Conservation (phyloP, 2,888 invertebrate genomes). For the Drosophila kanekoi region DNA sequence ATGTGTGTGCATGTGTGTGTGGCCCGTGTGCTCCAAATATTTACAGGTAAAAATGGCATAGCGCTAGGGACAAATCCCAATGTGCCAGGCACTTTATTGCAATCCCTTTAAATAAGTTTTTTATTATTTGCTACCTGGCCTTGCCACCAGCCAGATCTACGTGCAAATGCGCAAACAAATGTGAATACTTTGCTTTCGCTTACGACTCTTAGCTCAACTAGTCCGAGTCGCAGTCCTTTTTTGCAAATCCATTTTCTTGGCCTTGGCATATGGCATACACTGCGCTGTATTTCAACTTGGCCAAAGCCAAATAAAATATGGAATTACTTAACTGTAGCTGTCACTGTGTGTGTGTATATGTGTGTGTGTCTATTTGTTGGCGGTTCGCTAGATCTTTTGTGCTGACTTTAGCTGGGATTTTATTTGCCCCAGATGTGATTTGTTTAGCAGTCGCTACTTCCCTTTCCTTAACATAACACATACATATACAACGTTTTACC, state of each 20-base stretch:
- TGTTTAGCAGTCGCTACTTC: slow-evolving; percentile 57
- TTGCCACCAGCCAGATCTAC: slow-evolving; percentile 32
- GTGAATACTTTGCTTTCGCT: slow-evolving; percentile 33
- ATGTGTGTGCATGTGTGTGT: slow-evolving; percentile 16
- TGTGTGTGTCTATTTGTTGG: slow-evolving; percentile 65
- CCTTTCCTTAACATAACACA: not conserved
- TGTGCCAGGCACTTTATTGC: slow-evolving; percentile 80
- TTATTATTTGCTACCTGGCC: slow-evolving; percentile 53
- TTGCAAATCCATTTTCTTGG: slow-evolving; percentile 34
- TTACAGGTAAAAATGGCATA: slow-evolving; percentile 64
- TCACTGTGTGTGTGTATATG: slow-evolving; percentile 20
- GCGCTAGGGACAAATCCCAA: slow-evolving; percentile 73
- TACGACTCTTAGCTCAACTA: not conserved
- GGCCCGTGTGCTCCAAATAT: slow-evolving; percentile 59
- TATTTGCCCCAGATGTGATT: slow-evolving; percentile 78
- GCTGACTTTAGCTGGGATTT: slow-evolving; percentile 63
- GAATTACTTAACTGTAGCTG: slow-evolving; percentile 70
- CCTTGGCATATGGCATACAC: slow-evolving; percentile 37
- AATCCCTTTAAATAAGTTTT: slow-evolving; percentile 80
- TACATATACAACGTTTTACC: slow-evolving; percentile 16
- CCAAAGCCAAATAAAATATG: slow-evolving; percentile 74
- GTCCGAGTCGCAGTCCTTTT: slow-evolving; percentile 39
- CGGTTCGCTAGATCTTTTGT: slow-evolving; percentile 66
- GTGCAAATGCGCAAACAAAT: slow-evolving; percentile 71
- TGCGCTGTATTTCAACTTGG: slow-evolving; percentile 37